Conservation (phyloP, 2,797 vertebrate species). For the Sebastes cheni region DNA sequence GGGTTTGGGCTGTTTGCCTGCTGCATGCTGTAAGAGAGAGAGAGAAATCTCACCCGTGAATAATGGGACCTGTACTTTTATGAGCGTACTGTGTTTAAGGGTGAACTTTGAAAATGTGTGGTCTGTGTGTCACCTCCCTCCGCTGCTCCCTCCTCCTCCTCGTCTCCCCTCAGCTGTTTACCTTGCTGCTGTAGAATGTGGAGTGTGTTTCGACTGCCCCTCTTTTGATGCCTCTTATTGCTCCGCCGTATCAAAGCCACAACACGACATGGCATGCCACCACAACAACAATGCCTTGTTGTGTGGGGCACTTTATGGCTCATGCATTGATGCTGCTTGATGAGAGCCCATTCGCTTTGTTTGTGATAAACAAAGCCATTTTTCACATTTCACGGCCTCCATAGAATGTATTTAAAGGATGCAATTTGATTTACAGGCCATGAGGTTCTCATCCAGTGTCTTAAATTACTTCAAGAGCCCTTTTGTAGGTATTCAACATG, state of each 20-base stretch:
- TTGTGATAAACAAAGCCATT: constrained; percentile 60
- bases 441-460: not conserved
- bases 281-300: constrained; percentile 55
- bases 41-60: constrained; percentile 81
- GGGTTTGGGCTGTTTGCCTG: constrained; percentile 76
- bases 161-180: constrained; percentile 67
- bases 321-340: constrained; percentile 35
- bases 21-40: constrained; percentile 43
- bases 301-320: constrained; percentile 41
- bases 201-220: constrained; percentile 51
- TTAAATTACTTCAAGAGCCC: constrained; percentile 35
- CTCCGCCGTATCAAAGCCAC: constrained; percentile 54
- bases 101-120: constrained; percentile 84
- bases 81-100: constrained; percentile 76
- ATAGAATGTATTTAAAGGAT: constrained; percentile 43
- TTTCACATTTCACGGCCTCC: constrained; percentile 52
- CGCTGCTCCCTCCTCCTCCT: constrained; percentile 16
- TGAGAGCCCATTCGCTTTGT: constrained; percentile 48
- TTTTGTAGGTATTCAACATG: constrained; percentile 34
- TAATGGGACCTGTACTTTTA: constrained; percentile 82
- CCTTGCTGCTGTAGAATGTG: constrained; percentile 63
- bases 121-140: constrained; percentile 74
- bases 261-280: constrained; percentile 52
- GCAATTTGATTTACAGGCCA: constrained; percentile 49
- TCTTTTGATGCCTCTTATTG: constrained; percentile 50